phyloP scores from a whole-genome alignment of 2,113 vertebrate species.

The Heliornis fulica region DNA sequence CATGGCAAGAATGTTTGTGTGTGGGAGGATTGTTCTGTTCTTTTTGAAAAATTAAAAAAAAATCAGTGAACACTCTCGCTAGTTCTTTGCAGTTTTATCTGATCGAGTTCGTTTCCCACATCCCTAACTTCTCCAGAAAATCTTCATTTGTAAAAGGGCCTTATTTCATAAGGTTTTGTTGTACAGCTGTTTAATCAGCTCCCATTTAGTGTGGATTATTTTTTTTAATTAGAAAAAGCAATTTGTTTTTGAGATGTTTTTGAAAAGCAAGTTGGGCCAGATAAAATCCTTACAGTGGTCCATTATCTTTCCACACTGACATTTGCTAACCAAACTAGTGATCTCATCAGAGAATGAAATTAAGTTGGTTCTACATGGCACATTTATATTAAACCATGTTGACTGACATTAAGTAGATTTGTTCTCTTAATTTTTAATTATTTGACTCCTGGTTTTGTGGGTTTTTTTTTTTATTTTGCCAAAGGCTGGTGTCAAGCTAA shows the following conservation, averaged over 20 bases:
- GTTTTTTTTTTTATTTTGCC: not conserved
- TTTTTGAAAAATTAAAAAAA: not conserved
- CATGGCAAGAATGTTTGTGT: not conserved
- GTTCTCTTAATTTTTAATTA: not conserved
- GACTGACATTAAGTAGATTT: not conserved
- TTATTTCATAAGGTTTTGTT: not conserved
- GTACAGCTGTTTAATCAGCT: not conserved
- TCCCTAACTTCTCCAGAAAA: not conserved
- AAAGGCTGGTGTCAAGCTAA: not conserved
- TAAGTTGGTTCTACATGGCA: not conserved
- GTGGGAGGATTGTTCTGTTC: not conserved
- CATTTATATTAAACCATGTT: not conserved
- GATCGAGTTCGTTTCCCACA: not conserved
- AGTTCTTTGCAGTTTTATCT: not conserved
- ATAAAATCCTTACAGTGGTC: not conserved
- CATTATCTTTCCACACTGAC: not conserved
- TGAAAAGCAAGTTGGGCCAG: not conserved
- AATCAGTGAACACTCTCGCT: not conserved
- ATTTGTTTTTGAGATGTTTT: not conserved
- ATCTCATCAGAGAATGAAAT: not conserved
- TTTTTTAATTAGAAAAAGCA: not conserved
- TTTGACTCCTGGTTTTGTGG: not conserved
- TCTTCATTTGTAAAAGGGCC: not conserved
- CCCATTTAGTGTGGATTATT: not conserved
- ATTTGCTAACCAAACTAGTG: not conserved